Conservation (phyloP, 1,140 invertebrate species). For the Achatina immaculata region DNA sequence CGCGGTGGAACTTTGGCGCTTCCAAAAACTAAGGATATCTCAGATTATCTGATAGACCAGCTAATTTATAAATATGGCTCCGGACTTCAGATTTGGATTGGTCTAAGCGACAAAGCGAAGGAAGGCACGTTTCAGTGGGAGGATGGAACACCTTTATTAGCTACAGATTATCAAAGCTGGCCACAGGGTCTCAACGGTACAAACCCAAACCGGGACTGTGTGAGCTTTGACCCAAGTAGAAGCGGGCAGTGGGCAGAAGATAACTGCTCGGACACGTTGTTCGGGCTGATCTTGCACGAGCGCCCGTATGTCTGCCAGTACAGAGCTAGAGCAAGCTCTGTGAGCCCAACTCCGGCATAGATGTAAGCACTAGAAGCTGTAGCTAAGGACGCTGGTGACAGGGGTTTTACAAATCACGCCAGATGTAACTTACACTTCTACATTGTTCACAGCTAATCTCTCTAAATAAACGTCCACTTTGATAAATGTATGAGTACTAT, state of each 20-base stretch:
- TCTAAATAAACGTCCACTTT: too few species aligned
- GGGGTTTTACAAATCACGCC: too few species aligned
- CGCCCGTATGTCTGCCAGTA: background rate
- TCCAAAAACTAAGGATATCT: background rate
- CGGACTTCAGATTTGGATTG: background rate
- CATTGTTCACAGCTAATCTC: too few species aligned
- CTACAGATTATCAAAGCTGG: background rate
- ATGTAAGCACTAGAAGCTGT: too few species aligned
- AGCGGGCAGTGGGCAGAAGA: background rate
- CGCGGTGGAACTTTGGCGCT: background rate
- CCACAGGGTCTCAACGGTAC: background rate
- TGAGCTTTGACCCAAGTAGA: background rate
- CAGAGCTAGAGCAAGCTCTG: background rate
- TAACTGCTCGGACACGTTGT: background rate
- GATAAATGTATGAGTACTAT: too few species aligned
- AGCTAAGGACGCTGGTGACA: too few species aligned
- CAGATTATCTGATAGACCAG: background rate
- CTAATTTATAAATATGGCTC: background rate
- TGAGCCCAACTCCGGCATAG: background rate
- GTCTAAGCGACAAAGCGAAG: background rate
- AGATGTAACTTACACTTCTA: too few species aligned
- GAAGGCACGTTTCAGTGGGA: constrained; percentile 3
- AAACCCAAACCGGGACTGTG: background rate
- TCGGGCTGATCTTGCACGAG: background rate
- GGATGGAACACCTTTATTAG: background rate